Evolutionary conservation across 1,140 invertebrate genomes (phyloP), one percentile per base, ranked within the genome.

Genomic region (Periplaneta americana): DNA sequence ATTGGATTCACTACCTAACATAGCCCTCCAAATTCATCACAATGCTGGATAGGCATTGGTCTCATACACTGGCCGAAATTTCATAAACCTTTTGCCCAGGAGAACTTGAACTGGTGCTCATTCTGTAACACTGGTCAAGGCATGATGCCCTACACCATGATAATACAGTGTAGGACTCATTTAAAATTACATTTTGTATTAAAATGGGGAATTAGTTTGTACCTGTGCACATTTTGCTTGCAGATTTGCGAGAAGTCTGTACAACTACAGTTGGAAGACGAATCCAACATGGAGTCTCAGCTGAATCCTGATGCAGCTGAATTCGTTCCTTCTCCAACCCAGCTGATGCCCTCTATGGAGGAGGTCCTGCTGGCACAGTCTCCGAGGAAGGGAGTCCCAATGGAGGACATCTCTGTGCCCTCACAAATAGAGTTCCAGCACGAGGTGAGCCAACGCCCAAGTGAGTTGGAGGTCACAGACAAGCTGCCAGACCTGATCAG

Each of bases 291-390:
- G 92, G 91, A 92, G 80, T 94, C 93, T 74, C 92, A 92, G 75
- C 85, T 94, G 83, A 95, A 95, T 87, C 93, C 93, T 0, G 91
- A 95, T 81, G 93, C 94, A 9, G 92, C 92, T 2, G 93, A 94
- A 85, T 95, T 95, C 84, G 89, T 95, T 36, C 92, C 89, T 17
- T 91, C 92, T 2, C 90, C 90, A 36, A 84, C 86, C 2, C 84
- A 83, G 9, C 34, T 81, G 31, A 85, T 87, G 5, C 84, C 87
- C 9, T 82, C 87, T 1, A 85, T 90, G 81, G 86, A 89, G 3
- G 92, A 92, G 83, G 86, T 89, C 34, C 86, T 92, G 11, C 86
- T 93, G 28, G 88, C 93, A 3, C 92, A 93, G 82, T 93, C 93
- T 0, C 92, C 93, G 0, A 87, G 92, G 76, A 92, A 92, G 84